A percentile compares a stretch with the other conserved stretches of the same genome.
Conservation (phyloP, 2,797 vertebrate species). For the Acrocephalus scirpaceus region DNA sequence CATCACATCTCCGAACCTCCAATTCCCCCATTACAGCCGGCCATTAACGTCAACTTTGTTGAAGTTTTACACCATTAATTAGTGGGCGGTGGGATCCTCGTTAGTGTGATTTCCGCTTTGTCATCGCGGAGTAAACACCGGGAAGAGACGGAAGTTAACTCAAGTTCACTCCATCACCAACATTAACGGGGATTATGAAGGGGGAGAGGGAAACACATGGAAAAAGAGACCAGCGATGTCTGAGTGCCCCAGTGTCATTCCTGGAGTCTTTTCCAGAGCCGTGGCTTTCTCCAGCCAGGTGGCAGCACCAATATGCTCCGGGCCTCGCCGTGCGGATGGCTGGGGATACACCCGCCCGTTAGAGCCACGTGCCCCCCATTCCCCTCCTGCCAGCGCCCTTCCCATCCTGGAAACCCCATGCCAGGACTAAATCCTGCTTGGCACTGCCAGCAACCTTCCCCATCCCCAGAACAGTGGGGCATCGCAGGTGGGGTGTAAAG, state of each 20-base stretch:
- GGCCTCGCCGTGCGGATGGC: not conserved
- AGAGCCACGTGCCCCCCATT: not conserved
- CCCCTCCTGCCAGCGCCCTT: not conserved
- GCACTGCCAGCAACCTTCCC: not conserved
- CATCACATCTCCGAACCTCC: not conserved
- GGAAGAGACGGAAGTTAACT: not conserved
- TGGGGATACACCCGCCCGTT: not conserved
- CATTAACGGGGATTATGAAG: not conserved
- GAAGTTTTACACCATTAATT: not conserved
- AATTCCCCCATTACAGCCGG: accelerated
- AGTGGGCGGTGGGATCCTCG: not conserved
- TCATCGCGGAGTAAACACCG: not conserved
- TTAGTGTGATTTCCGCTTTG: not conserved
- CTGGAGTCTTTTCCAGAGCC: not conserved
- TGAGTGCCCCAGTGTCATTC: accelerated
- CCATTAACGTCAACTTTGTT: not conserved
- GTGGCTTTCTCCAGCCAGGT: not conserved
- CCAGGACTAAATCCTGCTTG: not conserved
- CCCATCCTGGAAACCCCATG: not conserved
- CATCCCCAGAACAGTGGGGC: accelerated
- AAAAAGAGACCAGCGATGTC: not conserved
- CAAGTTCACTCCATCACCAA: not conserved
- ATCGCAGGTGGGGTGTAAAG: not conserved
- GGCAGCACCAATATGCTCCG: accelerated
- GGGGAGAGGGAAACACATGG: not conserved